Evolutionary conservation across 2,888 invertebrate species (phyloP).

Genomic region (Trissolcus brochymenae): DNA sequence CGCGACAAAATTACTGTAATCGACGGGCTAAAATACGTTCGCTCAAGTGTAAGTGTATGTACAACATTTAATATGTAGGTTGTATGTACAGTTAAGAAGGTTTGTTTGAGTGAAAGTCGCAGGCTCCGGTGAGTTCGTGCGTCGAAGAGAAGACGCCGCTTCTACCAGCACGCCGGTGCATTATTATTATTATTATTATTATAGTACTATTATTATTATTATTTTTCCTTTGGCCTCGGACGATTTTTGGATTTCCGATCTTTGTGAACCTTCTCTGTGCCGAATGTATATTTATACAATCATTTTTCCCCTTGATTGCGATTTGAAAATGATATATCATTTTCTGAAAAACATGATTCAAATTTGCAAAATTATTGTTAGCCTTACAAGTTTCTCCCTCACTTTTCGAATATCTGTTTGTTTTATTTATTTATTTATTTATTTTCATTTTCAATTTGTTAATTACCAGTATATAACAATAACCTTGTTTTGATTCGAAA

Average conservation of each 20-base stretch:
- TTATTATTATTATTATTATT: conserved; percentile 18
- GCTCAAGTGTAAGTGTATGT: conserved; percentile 22
- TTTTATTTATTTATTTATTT: too few species aligned
- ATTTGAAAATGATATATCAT: conserved; percentile 24
- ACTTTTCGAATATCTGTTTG: not conserved
- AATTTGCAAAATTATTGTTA: not conserved
- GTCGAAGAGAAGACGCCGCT: conserved; percentile 12
- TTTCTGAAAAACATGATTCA: not conserved
- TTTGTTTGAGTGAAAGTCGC: conserved; percentile 52
- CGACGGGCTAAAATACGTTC: conserved; percentile 18
- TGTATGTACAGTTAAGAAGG: conserved; percentile 53
- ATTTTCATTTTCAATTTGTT: not conserved
- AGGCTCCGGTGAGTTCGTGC: conserved; percentile 29
- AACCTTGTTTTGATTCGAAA: not conserved
- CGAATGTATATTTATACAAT: not conserved
- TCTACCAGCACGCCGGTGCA: conserved; percentile 5
- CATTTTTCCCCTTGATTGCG: conserved; percentile 9
- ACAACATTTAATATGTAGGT: conserved; percentile 49
- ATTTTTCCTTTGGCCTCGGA: not conserved
- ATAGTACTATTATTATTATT: conserved; percentile 19
- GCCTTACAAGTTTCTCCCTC: not conserved
- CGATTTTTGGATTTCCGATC: conserved; percentile 8
- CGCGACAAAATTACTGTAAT: conserved; percentile 21
- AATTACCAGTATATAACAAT: too few species aligned
- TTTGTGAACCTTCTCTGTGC: conserved; percentile 20